Base-by-base conservation (phyloP, 2,113 vertebrate species). In the Tiliqua scincoides region DNA sequence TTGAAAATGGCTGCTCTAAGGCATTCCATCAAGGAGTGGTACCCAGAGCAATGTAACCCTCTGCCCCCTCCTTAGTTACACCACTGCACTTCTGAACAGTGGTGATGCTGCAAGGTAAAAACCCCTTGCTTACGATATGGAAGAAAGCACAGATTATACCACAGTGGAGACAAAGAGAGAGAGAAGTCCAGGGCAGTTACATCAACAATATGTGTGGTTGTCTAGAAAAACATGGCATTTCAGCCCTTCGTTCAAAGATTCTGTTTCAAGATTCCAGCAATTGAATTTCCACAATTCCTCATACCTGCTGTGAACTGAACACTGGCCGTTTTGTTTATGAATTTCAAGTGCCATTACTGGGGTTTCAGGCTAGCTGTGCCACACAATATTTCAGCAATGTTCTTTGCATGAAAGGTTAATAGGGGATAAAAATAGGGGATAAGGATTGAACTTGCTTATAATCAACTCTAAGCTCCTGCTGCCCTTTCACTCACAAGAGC, bases 341-440 rank as follows among this genome's bases (percentile, higher is more conserved):
- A 78, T 70, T 86, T 83, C 81, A 82, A 62, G 88, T 70, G 71
- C 84, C 73, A 43, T 91, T 91, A 89, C 61, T 23, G 68, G 21
- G 21, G 67, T 72, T 59, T 81, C 2, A 52, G 70, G 76, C 61
- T 63, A 87, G 87, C 82, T 2, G 30, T 27, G 0, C 52, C 84
- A 43, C 62, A 75, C 63, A 59, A 23, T 25, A 82, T 92, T 91
- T 93, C 75, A 88, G 35, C 61, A 70, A 85, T 15, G 84, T 89
- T 67, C 76, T 85, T 70, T 83, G 78, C 59, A 76, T 79, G 40
- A 92, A 89, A 94, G 91, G 92, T 87, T 89, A 92, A 95, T 87
- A 88, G 89, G 89, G 85, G 85, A 91, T 85, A 89, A 93, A 93
- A 91, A 3, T 30, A n/a, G 8, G 43, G 15, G 7, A 80, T 59